phyloP scores from a whole-genome alignment of 2,888 invertebrate genomes.

The Dinocampus coccinellae region DNA sequence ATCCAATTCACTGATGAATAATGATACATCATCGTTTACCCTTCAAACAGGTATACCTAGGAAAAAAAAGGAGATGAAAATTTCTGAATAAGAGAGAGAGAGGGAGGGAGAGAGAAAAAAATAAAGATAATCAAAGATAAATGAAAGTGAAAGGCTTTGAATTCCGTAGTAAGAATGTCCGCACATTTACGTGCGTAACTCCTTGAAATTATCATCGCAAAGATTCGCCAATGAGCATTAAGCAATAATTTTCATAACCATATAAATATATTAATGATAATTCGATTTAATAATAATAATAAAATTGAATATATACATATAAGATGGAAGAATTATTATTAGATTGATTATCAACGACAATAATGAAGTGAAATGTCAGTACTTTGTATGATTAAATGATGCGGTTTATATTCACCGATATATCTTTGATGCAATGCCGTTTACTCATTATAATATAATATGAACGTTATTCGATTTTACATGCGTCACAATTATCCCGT shows the following conservation, averaged over 20 bases:
- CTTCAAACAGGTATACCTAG: background rate
- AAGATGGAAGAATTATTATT: constrained; percentile 6
- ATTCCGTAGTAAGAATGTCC: constrained; percentile 50
- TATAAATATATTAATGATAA: constrained; percentile 27
- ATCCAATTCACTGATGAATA: constrained; percentile 14
- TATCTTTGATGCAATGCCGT: background rate
- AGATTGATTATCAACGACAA: background rate
- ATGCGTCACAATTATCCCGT: constrained; percentile 21
- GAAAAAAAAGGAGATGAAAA: background rate
- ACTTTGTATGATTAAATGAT: constrained; percentile 5
- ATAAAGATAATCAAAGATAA: constrained; percentile 52
- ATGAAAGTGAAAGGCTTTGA: constrained; percentile 62
- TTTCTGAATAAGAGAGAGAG: constrained; percentile 25
- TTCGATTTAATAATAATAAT: constrained; percentile 3
- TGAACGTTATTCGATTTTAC: constrained; percentile 4
- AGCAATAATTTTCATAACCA: constrained; percentile 22
- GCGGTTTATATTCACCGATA: background rate
- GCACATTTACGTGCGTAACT: constrained; percentile 29
- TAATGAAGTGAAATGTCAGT: constrained; percentile 17
- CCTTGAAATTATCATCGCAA: constrained; percentile 27
- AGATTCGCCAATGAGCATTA: constrained; percentile 25
- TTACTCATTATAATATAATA: background rate
- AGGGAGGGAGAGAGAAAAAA: constrained; percentile 25
- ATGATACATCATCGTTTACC: constrained; percentile 3
- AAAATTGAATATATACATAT: background rate